phyloP scores from a whole-genome alignment of 1,140 invertebrate genomes.

The Drosophila bifasciata region DNA sequence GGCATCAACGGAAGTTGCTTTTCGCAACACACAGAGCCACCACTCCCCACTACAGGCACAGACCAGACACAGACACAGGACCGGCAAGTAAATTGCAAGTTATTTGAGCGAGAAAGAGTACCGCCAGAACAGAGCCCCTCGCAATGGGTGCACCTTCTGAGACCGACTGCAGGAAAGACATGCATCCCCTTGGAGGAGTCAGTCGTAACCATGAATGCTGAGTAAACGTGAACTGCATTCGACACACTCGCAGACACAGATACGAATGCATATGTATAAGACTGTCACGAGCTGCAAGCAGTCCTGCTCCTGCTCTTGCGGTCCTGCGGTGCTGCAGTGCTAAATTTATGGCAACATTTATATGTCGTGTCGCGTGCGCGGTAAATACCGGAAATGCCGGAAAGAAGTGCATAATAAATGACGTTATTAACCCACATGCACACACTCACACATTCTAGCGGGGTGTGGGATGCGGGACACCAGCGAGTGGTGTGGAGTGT shows the following conservation, averaged over 20 bases:
- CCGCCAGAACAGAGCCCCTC: too few species aligned
- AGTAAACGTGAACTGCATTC: slow-evolving; percentile 67
- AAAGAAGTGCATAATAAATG: slow-evolving; percentile 83
- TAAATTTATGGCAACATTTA: slow-evolving; percentile 83
- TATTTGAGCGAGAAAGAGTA: slow-evolving; percentile 74
- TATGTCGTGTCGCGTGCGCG: slow-evolving; percentile 82
- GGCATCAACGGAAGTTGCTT: slow-evolving; percentile 81
- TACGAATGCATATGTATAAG: background rate
- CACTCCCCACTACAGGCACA: too few species aligned
- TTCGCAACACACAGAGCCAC: slow-evolving; percentile 58
- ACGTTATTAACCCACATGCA: slow-evolving; percentile 81
- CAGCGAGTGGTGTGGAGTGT: slow-evolving; percentile 2
- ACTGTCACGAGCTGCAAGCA: too few species aligned
- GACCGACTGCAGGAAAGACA: slow-evolving; percentile 65
- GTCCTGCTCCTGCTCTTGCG: background rate
- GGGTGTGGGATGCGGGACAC: too few species aligned
- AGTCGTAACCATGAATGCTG: slow-evolving; percentile 57
- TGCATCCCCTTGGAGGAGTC: slow-evolving; percentile 48
- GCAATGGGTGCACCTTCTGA: slow-evolving; percentile 37
- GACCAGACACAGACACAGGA: slow-evolving; percentile 10
- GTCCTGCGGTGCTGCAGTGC: slow-evolving; percentile 62
- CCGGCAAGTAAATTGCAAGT: slow-evolving; percentile 77
- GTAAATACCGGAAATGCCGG: slow-evolving; percentile 82
- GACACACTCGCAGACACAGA: slow-evolving; percentile 6
- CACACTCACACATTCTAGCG: slow-evolving; percentile 23